phyloP scores from a whole-genome alignment of 2,888 invertebrate genomes.

The Oscheius onirici region DNA sequence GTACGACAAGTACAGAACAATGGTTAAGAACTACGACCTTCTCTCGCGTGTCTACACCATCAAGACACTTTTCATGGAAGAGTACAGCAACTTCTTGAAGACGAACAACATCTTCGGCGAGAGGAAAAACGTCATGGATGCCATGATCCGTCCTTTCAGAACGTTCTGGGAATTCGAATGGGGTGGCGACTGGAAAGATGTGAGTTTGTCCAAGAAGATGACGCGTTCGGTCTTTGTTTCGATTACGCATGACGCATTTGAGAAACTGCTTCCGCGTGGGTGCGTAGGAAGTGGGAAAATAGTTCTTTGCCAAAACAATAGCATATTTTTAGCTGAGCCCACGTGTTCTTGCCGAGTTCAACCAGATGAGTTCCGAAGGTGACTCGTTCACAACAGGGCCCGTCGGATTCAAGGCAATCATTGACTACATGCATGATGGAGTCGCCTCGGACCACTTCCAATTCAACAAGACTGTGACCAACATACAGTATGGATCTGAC shows the following conservation, averaged over 20 bases:
- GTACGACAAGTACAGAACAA: slow-evolving; percentile 49
- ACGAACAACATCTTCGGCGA: slow-evolving; percentile 44
- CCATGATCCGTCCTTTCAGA: slow-evolving; percentile 57
- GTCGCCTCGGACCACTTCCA: slow-evolving; percentile 45
- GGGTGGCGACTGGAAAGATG: slow-evolving; percentile 65
- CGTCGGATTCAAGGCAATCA: slow-evolving; percentile 61
- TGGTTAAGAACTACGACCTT: slow-evolving; percentile 53
- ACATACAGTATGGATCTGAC: slow-evolving; percentile 50
- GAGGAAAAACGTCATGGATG: slow-evolving; percentile 55
- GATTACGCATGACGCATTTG: slow-evolving; percentile 11
- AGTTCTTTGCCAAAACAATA: not conserved
- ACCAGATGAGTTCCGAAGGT: slow-evolving; percentile 60
- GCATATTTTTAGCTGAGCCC: slow-evolving; percentile 52
- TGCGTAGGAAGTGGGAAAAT: not conserved
- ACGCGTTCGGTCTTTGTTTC: not conserved
- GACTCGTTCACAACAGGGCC: slow-evolving; percentile 60
- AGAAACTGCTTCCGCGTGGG: slow-evolving; percentile 13
- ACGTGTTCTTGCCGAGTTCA: slow-evolving; percentile 62
- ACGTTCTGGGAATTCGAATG: slow-evolving; percentile 68
- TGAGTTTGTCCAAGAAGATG: slow-evolving; percentile 30
- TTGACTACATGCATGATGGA: slow-evolving; percentile 50
- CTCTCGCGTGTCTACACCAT: slow-evolving; percentile 48
- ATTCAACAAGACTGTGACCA: slow-evolving; percentile 54
- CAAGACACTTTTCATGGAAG: slow-evolving; percentile 48
- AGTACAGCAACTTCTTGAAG: slow-evolving; percentile 49